Evolutionary conservation across 2,888 invertebrate species (phyloP), one percentile per base, ranked within the genome.

Genomic region (Zaprionus obscuricornis): DNA sequence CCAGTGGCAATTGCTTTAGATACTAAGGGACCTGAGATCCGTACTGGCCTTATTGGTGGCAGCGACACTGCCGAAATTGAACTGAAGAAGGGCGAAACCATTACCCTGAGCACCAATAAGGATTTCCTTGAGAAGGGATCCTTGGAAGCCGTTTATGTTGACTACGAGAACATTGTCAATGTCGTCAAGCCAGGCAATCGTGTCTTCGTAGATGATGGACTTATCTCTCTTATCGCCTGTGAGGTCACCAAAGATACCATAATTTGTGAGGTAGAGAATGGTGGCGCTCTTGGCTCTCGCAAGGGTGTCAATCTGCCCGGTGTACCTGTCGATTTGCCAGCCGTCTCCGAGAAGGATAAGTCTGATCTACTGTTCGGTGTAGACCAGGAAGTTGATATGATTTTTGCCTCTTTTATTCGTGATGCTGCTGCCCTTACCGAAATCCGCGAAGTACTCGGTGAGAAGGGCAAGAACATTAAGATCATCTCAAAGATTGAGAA

Each of bases 401-500:
- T n/a, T n/a, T n/a, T n/a, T n/a, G n/a, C n/a, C 0, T 98, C 98
- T 0, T 99, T 99, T 91, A 98, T 98, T 88, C 93, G 98, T 74
- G 95, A 96, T 90, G 97, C 95, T 1, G 93, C 93, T 0, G 98
- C 97, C 8, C 92, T 99, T 7, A 90, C 92, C 11, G 96, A 96
- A 89, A 98, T 99, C 85, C 93, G 97, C 56, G 90, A 91, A 47
- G 94, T 98, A 78, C 92, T 98, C 49, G 98, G 96, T 11, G 95
- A 95, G 31, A 93, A 95, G 88, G 98, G 98, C 24, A 96, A 95
- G 90, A 93, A 96, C 86, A 99, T 99, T 74, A 93, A 96, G 91
- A 95, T 99, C 86, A 98, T 99, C 86, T 96, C 98, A 62, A 99
- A 99, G 91, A 98, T 99, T 85, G 99, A 99, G 91, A 98, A 98